A percentile compares a stretch with the other conserved stretches of the same genome.
Conservation (phyloP, 2,113 vertebrate genomes). For the Syngnathus scovelli region DNA sequence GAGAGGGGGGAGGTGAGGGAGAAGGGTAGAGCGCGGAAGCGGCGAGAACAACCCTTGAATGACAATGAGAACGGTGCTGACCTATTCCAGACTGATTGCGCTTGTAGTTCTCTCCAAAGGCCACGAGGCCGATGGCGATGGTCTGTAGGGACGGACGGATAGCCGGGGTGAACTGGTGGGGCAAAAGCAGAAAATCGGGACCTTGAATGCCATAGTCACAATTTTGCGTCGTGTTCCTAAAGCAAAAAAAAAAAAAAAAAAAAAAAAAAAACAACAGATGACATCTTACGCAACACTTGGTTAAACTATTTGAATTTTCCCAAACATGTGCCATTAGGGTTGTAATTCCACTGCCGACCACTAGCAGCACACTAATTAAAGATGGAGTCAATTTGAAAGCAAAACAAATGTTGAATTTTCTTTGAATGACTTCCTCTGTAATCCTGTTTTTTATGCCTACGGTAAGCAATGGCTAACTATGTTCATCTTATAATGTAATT, state of each 20-base stretch:
- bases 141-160: conserved; percentile 87
- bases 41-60: conserved; percentile 37
- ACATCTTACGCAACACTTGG: not conserved
- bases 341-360: too few relatives aligned
- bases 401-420: too few relatives aligned
- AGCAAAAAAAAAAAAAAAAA: not conserved
- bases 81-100: conserved; percentile 80
- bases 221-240: not conserved
- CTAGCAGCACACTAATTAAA: too few relatives aligned
- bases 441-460: too few relatives aligned
- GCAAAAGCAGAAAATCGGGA: conserved; percentile 7
- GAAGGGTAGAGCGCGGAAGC: conserved; percentile 30
- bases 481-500: too few relatives aligned
- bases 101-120: conserved; percentile 87
- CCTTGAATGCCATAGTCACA: not conserved
- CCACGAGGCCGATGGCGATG: conserved; percentile 83
- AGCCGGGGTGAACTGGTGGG: conserved; percentile 78
- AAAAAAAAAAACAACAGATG: not conserved
- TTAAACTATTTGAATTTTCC: too few relatives aligned
- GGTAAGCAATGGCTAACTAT: too few relatives aligned
- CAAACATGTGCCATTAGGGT: too few relatives aligned
- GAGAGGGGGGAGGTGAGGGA: conserved; percentile 14
- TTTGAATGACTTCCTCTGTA: too few relatives aligned
- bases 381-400: too few relatives aligned
- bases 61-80: conserved; percentile 64